Evolutionary conservation across 2,113 vertebrate species (phyloP), one percentile per base, ranked within the genome.

Genomic region (Apistogramma diplotaenia): DNA sequence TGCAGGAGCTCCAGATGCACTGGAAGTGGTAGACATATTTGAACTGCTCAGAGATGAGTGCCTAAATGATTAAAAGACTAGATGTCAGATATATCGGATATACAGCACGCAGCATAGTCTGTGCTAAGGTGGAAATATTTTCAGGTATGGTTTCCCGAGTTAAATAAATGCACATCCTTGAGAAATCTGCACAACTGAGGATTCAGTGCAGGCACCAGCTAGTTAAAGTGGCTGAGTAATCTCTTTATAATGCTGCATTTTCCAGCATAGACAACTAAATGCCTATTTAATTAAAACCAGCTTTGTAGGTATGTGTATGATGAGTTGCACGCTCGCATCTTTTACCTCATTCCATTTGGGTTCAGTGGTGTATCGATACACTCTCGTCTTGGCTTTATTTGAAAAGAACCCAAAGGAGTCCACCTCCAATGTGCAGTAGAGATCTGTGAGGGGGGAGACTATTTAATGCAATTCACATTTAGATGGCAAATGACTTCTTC

Each of bases 341-440:
- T 95, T 92, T 54, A 99, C 98, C 97, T 99, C 98, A 0, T 99
- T 99, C 98, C 98, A 99, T 88, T 98, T 99, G 61, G 98, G 98
- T 87, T 99, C 98, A 0, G 97, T 95, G 0, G 98, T 99, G 87
- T 99, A 98, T 83, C 98, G 95, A 93, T 99, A 99, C 53, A 99
- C 98, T 43, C 98, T 95, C 0, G 98, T 99, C 94, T 99, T 99
- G 31, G 98, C 98, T 94, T 99, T 99, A 92, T 97, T 99, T 84
- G 97, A 97, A 19, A 99, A 99, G 92, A 99, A 98, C 13, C 98
- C 97, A 25, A 99, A 99, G 37, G 98, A 99, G 87, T 99, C 98
- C 86, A 99, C 97, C 90, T 99, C 98, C 86, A 99, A 92, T 0
- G 98, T 98, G 93, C 98, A 99, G 92, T 99, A 99, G 85, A 99